Evolutionary conservation across 2,797 vertebrate species (phyloP), one percentile per base, ranked within the genome.

Genomic region (Danio choprae): DNA sequence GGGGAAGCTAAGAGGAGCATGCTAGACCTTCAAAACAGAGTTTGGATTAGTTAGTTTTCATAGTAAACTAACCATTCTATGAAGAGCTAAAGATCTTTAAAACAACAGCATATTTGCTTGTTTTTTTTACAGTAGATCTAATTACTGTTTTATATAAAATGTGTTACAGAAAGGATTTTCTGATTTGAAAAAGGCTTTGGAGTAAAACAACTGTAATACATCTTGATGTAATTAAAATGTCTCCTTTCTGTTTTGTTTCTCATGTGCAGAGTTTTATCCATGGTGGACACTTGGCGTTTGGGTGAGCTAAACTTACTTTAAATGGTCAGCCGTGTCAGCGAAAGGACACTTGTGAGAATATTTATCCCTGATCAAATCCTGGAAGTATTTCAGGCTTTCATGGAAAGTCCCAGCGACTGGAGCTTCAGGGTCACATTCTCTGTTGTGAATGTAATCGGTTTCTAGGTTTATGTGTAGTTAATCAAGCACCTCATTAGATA

Each of bases 221-320:
- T 53, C 20, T 22, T 60, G 4, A 36, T 58, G 11, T 56, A 6
- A 59, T 70, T n/a, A 10, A 46, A 74, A 48, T 38, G 38, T 7
- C 4, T 44, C 11, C 56, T 16, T 80, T 60, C 18, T 59, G 1
- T 72, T n/a, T 64, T 46, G 16, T 80, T 74, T 43, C 11, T 43
- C 51, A 15, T 48, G 89, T 87, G 9, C 83, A 99, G 97, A 93
- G 96, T 98, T 86, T 91, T 98, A 89, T 95, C 95, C 78, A 92
- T 94, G 88, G 89, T 98, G 87, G 92, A 96, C 87, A 91, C 91
- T 69, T 95, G 93, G 92, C 91, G 88, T 86, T 89, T 90, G 3
- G 97, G 97, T 99, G 94, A 96, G 81, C 60, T 10, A 81, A 53
- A 62, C 40, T 40, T 46, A 8, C n/a, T 62, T 69, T 74, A 48